Evolutionary conservation across 23 tunicate species (phyloP), one percentile per base, ranked within the genome.

Genomic region (Trididemnum nubilum): DNA sequence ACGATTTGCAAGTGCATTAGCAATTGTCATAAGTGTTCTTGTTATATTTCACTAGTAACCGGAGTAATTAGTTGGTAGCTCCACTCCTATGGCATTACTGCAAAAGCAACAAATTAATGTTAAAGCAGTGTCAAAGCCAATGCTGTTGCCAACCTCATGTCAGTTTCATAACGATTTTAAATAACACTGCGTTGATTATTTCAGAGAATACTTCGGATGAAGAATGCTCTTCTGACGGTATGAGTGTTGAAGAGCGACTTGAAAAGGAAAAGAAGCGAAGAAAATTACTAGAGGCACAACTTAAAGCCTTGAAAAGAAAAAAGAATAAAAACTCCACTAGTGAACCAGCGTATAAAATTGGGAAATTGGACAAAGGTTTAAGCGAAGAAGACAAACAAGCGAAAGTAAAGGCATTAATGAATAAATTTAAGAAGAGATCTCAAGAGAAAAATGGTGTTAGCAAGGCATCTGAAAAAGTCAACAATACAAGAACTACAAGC

Each of bases 351-450:
- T 76, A 81, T 4, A 91, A 91, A 81, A 85, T 91, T 63, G 84
- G 71, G 19, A 91, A 91, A 77, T 87, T 91, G 0, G 65, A 76
- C 29, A 57, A 77, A 0, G 97, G 90, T 3, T 73, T 85, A 31
- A 66, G 78, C 1, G 97, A 91, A 34, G 97, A 85, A 27, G 51
- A 35, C 38, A 91, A 91, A 50, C 75, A 83, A 40, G 89, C 82
- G 18, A 85, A 91, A 66, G 86, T 89, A 27, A 86, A 91, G 59
- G 84, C 87, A 22, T 22, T 91, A 31, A 81, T 91, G 90, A 87
- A 65, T 1, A 91, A 85, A 40, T 81, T 85, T 71, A 89, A 83
- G 23, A 77, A 77, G 22, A 75, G 83, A 63, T 73, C 79, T 4
- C 7, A 2, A 27, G 25, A 69, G n/a, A 61, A 61, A 61, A 24